Conservation (phyloP, 2,888 invertebrate genomes). For the Dicroscelio sp. region DNA sequence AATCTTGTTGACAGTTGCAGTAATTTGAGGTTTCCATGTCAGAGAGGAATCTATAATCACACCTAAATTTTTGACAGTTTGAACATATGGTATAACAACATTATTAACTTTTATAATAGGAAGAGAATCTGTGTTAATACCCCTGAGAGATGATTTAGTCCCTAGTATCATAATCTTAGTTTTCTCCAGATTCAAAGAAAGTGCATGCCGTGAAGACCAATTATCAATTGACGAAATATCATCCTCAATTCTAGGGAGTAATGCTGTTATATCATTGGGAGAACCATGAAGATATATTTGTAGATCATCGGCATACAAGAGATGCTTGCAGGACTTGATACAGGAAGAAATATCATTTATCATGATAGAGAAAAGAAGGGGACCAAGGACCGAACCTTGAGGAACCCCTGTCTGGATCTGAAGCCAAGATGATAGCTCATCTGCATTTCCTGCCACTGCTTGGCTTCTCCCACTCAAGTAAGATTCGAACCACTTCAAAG, state of each 20-base stretch:
- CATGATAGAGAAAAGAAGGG: conserved; percentile 15
- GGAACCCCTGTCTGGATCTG: conserved; percentile 33
- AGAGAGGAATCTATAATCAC: conserved; percentile 14
- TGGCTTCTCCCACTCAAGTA: conserved; percentile 31
- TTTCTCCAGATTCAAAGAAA: conserved; percentile 17
- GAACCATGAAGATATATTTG: conserved; percentile 42
- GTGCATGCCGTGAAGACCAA: neutral
- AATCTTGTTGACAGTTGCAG: neutral
- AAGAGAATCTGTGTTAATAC: neutral
- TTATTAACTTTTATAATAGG: neutral
- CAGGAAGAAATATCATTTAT: conserved; percentile 10
- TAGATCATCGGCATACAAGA: conserved; percentile 54
- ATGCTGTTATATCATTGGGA: neutral
- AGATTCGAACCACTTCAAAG: neutral
- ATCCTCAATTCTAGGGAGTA: neutral
- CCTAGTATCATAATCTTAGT: conserved; percentile 51
- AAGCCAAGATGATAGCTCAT: neutral
- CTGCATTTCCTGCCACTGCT: neutral
- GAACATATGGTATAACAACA: neutral
- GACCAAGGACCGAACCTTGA: conserved; percentile 50
- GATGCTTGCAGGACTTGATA: neutral
- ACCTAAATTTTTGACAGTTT: neutral
- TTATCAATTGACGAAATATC: neutral
- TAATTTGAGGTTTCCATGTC: neutral
- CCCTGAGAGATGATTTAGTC: neutral